Conservation (phyloP, 2,888 invertebrate genomes). For the Nomada hirtipes region DNA sequence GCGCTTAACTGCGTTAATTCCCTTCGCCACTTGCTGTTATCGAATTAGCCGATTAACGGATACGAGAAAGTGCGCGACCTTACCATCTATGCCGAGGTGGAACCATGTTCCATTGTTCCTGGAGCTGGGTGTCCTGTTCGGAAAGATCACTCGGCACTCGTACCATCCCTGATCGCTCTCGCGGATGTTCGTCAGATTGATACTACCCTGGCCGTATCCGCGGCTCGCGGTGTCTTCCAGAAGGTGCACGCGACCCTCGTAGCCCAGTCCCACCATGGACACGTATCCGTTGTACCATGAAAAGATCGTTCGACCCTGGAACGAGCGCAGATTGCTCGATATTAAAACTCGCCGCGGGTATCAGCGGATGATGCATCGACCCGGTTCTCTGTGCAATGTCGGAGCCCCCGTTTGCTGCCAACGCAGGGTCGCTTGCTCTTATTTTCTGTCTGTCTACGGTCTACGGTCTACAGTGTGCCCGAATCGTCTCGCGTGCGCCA, state of each 20-base stretch:
- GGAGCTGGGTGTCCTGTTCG: conserved; percentile 93
- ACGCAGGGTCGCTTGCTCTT: no score
- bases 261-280: conserved; percentile 86
- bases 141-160: conserved; percentile 94
- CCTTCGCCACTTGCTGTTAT: conserved; percentile 57
- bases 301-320: conserved; percentile 91
- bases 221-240: conserved; percentile 86
- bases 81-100: conserved; percentile 94
- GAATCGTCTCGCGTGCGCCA: no score
- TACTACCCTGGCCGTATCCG: conserved; percentile 88
- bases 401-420: no score
- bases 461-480: no score
- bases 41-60: conserved; percentile 49
- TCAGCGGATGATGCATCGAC: neutral
- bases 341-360: neutral
- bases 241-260: conserved; percentile 90
- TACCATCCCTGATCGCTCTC: conserved; percentile 97
- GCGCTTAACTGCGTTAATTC: conserved; percentile 60
- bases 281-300: conserved; percentile 92
- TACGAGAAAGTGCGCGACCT: conserved; percentile 73
- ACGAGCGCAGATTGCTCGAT: conserved; percentile 4
- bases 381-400: no score
- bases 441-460: no score
- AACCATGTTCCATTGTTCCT: conserved; percentile 96
- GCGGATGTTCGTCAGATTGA: conserved; percentile 94